Conservation (phyloP, 2,888 invertebrate species). For the Platycheirus albimanus region DNA sequence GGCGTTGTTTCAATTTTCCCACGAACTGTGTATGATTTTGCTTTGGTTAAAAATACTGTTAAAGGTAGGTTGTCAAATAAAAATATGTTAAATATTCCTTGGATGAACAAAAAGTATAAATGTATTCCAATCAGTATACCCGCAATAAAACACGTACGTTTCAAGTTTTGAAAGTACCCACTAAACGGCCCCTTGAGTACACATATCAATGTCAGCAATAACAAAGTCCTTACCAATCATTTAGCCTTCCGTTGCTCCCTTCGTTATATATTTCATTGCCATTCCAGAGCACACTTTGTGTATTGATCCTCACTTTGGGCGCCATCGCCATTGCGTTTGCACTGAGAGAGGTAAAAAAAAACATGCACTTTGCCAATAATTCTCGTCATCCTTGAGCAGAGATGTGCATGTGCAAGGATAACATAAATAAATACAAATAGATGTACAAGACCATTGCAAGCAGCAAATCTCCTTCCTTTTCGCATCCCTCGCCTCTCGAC, state of each 20-base stretch:
- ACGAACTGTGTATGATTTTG: neutral
- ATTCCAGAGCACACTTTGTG: slow-evolving; percentile 1
- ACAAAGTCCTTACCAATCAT: slow-evolving; percentile 34
- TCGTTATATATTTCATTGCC: neutral
- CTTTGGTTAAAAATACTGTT: neutral
- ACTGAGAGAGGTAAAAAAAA: slow-evolving; percentile 21
- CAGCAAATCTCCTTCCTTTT: neutral
- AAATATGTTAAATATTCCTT: neutral
- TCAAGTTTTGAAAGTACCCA: slow-evolving; percentile 42
- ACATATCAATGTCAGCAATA: slow-evolving; percentile 66
- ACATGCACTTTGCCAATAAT: slow-evolving; percentile 26
- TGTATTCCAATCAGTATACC: neutral
- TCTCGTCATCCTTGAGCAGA: slow-evolving; percentile 46
- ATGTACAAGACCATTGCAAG: slow-evolving; percentile 38
- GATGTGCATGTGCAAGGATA: slow-evolving; percentile 43
- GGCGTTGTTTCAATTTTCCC: slow-evolving; percentile 1
- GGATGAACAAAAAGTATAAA: neutral
- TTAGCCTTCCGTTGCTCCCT: slow-evolving; percentile 8
- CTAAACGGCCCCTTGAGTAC: slow-evolving; percentile 53
- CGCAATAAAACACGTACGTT: slow-evolving; percentile 8
- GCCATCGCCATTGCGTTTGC: slow-evolving; percentile 30
- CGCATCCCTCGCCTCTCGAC: neutral
- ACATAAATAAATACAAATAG: slow-evolving; percentile 45
- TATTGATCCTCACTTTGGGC: slow-evolving; percentile 40
- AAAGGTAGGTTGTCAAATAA: slow-evolving; percentile 1